phyloP scores from a whole-genome alignment of 2,797 vertebrate species.

The Pterois miles region DNA sequence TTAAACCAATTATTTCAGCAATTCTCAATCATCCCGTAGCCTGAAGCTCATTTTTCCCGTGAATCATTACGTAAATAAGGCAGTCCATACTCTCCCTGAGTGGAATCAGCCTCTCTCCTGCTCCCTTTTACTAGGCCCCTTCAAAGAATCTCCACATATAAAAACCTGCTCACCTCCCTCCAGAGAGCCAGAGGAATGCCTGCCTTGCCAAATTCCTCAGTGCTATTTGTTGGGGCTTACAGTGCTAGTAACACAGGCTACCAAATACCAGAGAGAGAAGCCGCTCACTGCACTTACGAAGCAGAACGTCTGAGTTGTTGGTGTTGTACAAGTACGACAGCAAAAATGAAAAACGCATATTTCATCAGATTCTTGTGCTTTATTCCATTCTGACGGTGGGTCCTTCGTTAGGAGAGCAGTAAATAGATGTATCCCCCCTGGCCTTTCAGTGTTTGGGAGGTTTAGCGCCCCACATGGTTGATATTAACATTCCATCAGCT shows the following conservation, averaged over 20 bases:
- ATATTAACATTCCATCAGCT: slow-evolving; percentile 83
- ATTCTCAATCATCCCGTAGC: slow-evolving; percentile 11
- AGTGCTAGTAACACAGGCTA: slow-evolving; percentile 65
- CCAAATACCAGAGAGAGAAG: slow-evolving; percentile 72
- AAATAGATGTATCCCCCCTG: slow-evolving; percentile 40
- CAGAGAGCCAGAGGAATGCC: slow-evolving; percentile 64
- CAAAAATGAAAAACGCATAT: slow-evolving; percentile 42
- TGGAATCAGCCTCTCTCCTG: slow-evolving; percentile 25
- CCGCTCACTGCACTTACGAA: slow-evolving; percentile 51
- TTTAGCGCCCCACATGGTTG: slow-evolving; percentile 77
- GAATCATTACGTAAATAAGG: slow-evolving; percentile 35
- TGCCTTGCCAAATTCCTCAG: slow-evolving; percentile 78
- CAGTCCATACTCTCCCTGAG: slow-evolving; percentile 23
- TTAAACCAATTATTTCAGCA: slow-evolving; percentile 26
- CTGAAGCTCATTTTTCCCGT: slow-evolving; percentile 3
- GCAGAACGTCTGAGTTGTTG: slow-evolving; percentile 55
- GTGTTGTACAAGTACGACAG: slow-evolving; percentile 50
- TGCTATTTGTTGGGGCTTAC: slow-evolving; percentile 77
- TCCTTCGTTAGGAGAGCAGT: slow-evolving; percentile 55
- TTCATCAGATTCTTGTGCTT: slow-evolving; percentile 35
- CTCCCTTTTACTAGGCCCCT: slow-evolving; percentile 62
- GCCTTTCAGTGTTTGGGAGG: slow-evolving; percentile 48
- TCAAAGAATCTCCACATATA: slow-evolving; percentile 71
- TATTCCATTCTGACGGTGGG: slow-evolving; percentile 43
- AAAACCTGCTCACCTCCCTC: slow-evolving; percentile 67